A percentile compares a stretch with the other conserved stretches of the same genome.
Conservation (phyloP, 1,140 invertebrate species). For the Leptopilina boulardi region DNA sequence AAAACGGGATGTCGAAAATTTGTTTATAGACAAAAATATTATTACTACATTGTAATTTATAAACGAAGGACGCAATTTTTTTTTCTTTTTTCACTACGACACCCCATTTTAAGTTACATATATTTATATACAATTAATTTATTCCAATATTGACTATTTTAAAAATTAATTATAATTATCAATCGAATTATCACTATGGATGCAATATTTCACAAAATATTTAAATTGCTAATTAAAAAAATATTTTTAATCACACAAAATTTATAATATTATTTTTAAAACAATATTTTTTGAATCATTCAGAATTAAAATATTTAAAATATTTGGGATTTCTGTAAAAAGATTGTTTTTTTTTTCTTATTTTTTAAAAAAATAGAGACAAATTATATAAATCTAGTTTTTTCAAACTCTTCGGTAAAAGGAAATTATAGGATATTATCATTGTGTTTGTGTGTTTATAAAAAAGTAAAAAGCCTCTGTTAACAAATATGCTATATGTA, state of each 20-base stretch:
- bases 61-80: not conserved
- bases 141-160: not conserved
- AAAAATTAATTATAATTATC: not conserved
- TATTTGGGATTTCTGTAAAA: not conserved
- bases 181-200: slow-evolving; percentile 1
- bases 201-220: not conserved
- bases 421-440: not conserved
- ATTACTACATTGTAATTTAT: not conserved
- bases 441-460: not conserved
- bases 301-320: not conserved
- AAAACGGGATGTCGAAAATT: slow-evolving; percentile 9
- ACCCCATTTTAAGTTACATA: slow-evolving; percentile 8
- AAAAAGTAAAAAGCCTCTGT: slow-evolving; percentile 20
- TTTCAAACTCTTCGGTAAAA: not conserved
- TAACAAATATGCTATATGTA: slow-evolving; percentile 30
- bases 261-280: not conserved
- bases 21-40: not conserved
- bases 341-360: not conserved
- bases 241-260: not conserved
- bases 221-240: not conserved
- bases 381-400: not conserved
- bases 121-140: slow-evolving; percentile 8
- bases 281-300: not conserved
- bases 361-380: too few species aligned
- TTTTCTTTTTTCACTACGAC: not conserved